These are phyloP conservation scores for Tonatia bakeri DNA, from an alignment of 2,113 vertebrate genomes.

Conservation along the genomic window DNA sequence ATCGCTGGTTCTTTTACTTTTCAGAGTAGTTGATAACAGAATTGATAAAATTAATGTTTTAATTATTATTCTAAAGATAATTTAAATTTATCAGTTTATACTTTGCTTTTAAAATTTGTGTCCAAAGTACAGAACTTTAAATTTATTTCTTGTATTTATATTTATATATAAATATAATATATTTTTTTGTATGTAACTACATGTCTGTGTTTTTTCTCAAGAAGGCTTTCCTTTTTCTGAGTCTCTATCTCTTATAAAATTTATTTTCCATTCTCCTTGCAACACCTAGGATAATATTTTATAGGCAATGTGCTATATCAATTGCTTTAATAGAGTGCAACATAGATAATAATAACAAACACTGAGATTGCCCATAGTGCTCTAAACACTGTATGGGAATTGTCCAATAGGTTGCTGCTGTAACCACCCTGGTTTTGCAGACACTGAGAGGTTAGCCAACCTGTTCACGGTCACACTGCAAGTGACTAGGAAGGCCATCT, in stretches of 20 bases:
- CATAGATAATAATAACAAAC: not conserved
- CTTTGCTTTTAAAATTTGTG: not conserved
- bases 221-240: not conserved
- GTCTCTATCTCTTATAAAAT: not conserved
- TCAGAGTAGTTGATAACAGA: not conserved
- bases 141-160: not conserved
- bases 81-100: not conserved
- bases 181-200: not conserved
- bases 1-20: not conserved
- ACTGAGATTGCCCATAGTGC: not conserved
- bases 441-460: not conserved
- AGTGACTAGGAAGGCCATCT: not conserved
- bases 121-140: not conserved
- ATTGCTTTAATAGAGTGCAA: not conserved
- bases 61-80: not conserved
- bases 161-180: not conserved
- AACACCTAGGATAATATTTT: not conserved
- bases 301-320: not conserved
- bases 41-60: not conserved
- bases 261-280: not conserved
- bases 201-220: not conserved
- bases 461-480: not conserved
- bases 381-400: not conserved
- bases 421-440: not conserved
- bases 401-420: not conserved